Base-by-base conservation (phyloP, 1,140 invertebrate species). In the Drosophila tropicalis region DNA sequence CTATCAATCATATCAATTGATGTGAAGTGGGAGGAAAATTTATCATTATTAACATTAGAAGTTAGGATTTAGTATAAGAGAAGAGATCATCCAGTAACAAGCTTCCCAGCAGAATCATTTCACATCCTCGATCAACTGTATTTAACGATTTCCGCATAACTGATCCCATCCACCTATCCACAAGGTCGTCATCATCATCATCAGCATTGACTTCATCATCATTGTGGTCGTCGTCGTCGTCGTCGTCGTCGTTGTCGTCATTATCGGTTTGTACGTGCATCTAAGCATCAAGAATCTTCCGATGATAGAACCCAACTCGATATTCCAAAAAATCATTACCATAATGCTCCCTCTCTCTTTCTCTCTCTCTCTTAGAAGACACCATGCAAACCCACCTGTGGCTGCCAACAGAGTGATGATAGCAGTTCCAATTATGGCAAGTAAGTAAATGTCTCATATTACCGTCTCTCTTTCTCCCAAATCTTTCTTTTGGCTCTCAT, bases 211-310 rank as follows among this genome's bases (percentile, higher is more conserved):
- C 65, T 76, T 76, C 51, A 47, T 40, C 51, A 40, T 64, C 72
- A 68, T 65, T 55, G 61, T 72, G 57, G 69, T 39, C 68, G 62
- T n/a, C n/a, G 15, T 51, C 32, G 22, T 39, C 76, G 58, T 72
- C 67, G 7, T 57, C 39, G 44, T 25, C 51, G 12, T 72, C 61
- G 15, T 22, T 15, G 51, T 79, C 65, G 39, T 67, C 73, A 82
- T 69, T 87, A 86, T 86, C 82, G 67, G 58, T 47, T 57, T 66
- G 84, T 83, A 86, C 83, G 83, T 86, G 83, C 79, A 65, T 34
- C 69, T 44, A 64, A 56, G 58, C 64, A 68, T 54, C 70, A 79
- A 72, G 57, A 75, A 65, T 66, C 64, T 64, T 57, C 19, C 47
- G 41, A 60, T 68, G 81, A 82, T 79, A 84, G 68, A 82, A 81